These are phyloP conservation scores for Monochamus saltuarius DNA, from an alignment of 1,140 invertebrate species.

Conservation along the genomic window DNA sequence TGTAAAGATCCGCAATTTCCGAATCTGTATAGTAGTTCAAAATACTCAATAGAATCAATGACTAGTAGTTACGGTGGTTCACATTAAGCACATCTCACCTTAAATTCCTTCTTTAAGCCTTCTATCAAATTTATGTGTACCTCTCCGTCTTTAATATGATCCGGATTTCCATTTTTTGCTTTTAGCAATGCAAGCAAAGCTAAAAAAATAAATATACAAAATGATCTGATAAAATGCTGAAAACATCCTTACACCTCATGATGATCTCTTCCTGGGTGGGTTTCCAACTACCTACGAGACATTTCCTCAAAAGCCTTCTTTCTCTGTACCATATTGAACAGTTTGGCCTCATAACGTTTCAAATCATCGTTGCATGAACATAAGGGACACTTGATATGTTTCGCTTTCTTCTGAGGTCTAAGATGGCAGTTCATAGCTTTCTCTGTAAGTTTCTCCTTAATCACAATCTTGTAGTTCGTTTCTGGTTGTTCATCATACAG, in stretches of 20 bases:
- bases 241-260: conserved; percentile 52
- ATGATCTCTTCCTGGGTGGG: conserved; percentile 58
- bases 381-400: conserved; percentile 50
- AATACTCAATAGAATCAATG: no score
- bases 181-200: conserved; percentile 38
- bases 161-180: conserved; percentile 35
- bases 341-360: conserved; percentile 58
- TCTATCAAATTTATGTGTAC: conserved; percentile 62
- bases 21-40: no score
- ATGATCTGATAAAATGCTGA: neutral
- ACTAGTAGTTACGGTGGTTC: no score
- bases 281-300: conserved; percentile 54
- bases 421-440: conserved; percentile 69
- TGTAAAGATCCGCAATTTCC: no score
- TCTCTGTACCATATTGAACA: conserved; percentile 50
- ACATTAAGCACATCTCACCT: conserved; percentile 49
- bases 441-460: conserved; percentile 54
- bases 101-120: conserved; percentile 68
- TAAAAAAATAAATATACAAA: conserved; percentile 15
- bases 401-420: conserved; percentile 49
- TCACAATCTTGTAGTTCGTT: conserved; percentile 31
- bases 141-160: conserved; percentile 56
- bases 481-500: conserved; percentile 25
- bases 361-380: conserved; percentile 58
- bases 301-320: conserved; percentile 36